These are phyloP conservation scores for Anagyrus pseudococci DNA, from an alignment of 2,888 invertebrate genomes.

Conservation along the genomic window DNA sequence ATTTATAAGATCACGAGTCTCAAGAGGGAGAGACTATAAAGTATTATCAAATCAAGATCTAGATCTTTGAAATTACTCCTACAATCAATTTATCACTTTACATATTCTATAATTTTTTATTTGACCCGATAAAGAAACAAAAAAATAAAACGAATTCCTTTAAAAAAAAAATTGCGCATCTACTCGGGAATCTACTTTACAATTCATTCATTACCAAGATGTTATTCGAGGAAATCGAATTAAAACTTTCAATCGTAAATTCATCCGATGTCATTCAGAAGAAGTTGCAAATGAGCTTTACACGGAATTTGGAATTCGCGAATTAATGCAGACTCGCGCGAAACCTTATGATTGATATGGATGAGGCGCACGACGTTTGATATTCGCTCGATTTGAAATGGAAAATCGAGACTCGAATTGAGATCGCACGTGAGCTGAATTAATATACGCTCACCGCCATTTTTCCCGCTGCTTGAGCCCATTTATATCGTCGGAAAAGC, in stretches of 20 bases:
- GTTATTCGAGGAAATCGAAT: not conserved
- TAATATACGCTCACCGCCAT: slow-evolving; percentile 44
- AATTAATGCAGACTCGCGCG: slow-evolving; percentile 27
- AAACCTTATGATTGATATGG: slow-evolving; percentile 55
- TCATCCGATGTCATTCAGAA: not conserved
- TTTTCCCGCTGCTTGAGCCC: not conserved
- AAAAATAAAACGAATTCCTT: no score
- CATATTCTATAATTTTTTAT: no score
- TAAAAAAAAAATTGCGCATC: no score
- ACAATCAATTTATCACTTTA: no score
- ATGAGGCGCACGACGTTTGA: slow-evolving; percentile 55
- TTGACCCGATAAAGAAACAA: no score
- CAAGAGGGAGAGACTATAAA: no score
- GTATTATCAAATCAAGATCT: no score
- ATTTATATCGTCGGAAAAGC: slow-evolving; percentile 15
- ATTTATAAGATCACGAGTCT: no score
- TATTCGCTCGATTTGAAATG: slow-evolving; percentile 60
- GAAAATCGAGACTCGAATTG: slow-evolving; percentile 58
- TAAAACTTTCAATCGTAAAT: not conserved
- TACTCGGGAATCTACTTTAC: no score
- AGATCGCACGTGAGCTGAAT: slow-evolving; percentile 58
- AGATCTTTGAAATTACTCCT: no score
- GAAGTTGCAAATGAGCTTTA: not conserved
- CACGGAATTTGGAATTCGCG: not conserved
- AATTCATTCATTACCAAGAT: slow-evolving; percentile 1